Conservation (phyloP, 2,888 invertebrate genomes). For the Dromius quadrimaculatus region DNA sequence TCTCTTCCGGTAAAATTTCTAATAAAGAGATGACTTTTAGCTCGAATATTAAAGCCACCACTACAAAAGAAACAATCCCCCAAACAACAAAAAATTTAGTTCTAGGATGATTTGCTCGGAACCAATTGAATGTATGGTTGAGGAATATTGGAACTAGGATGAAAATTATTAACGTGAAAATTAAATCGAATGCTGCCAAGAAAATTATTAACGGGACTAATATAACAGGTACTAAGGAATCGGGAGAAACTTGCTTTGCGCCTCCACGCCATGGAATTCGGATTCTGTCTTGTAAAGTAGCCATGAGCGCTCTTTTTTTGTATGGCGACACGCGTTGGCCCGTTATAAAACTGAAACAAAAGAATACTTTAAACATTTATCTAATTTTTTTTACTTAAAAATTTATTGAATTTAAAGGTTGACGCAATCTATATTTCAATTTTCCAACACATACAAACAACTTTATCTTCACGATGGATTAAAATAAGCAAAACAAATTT, state of each 20-base stretch:
- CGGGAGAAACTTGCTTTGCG: conserved; percentile 69
- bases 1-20: conserved; percentile 78
- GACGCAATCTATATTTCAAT: too few species aligned
- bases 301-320: conserved; percentile 63
- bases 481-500: too few species aligned
- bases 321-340: conserved; percentile 62
- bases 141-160: conserved; percentile 25
- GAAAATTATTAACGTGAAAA: conserved; percentile 58
- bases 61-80: conserved; percentile 76
- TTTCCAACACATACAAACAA: too few species aligned
- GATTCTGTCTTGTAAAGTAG: conserved; percentile 70
- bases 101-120: conserved; percentile 61
- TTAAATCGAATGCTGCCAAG: conserved; percentile 67
- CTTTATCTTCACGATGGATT: too few species aligned
- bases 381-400: too few species aligned
- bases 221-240: conserved; percentile 68
- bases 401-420: too few species aligned
- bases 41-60: conserved; percentile 79
- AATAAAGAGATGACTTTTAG: conserved; percentile 76
- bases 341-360: conserved; percentile 64
- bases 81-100: conserved; percentile 83
- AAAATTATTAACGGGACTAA: conserved; percentile 66
- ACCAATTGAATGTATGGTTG: conserved; percentile 41
- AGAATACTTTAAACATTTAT: too few species aligned
- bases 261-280: conserved; percentile 73